Conservation (phyloP, 2,797 vertebrate genomes). For the Phrynocephalus guinanensis region DNA sequence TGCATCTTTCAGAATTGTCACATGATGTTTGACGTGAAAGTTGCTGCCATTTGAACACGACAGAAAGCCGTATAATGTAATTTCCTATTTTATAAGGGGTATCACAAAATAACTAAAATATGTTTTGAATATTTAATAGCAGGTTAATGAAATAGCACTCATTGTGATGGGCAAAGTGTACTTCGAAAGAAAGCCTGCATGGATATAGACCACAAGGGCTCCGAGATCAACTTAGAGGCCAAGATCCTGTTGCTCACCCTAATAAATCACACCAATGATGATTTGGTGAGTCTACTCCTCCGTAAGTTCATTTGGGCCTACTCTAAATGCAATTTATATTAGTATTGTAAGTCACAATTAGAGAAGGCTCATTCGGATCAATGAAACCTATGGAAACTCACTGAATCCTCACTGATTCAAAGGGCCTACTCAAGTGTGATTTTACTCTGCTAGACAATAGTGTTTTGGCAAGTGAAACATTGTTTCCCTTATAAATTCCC, state of each 20-base stretch:
- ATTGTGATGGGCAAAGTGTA: not conserved
- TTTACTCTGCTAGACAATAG: no score
- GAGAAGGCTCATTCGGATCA: no score
- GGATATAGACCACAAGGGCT: not conserved
- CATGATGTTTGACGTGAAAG: constrained; percentile 41
- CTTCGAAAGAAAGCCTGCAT: not conserved
- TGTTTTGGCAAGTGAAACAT: no score
- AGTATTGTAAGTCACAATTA: no score
- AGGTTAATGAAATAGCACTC: not conserved
- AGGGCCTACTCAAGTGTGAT: no score
- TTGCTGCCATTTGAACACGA: constrained; percentile 15
- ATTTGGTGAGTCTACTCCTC: no score
- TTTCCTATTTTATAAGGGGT: not conserved
- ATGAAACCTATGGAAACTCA: no score
- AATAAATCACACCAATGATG: no score
- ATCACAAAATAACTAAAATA: constrained; percentile 19
- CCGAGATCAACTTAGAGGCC: not conserved
- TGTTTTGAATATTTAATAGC: not conserved
- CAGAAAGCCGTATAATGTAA: constrained; percentile 2
- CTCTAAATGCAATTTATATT: no score
- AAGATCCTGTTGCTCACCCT: no score
- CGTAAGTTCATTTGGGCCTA: no score
- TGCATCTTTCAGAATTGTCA: constrained; percentile 58
- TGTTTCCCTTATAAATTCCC: not conserved
- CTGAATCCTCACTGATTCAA: no score